A percentile compares a stretch with the other conserved stretches of the same genome.
Conservation (phyloP, 2,113 vertebrate species). For the Toxotes chatareus region DNA sequence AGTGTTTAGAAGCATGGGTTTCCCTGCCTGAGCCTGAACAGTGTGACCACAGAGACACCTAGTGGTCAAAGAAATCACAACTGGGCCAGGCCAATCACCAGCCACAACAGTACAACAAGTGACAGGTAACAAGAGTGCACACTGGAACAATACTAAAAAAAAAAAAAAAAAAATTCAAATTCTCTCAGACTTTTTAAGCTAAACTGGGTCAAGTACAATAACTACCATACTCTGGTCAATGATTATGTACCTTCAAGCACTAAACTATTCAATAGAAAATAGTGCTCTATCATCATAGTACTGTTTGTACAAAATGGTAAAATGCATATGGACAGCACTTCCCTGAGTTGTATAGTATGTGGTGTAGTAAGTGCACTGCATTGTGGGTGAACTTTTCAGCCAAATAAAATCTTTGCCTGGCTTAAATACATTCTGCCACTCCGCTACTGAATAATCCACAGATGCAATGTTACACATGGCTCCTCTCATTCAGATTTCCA, state of each 20-base stretch:
- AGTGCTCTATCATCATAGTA: conserved; percentile 37
- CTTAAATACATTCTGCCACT: conserved; percentile 21
- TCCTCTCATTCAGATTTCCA: conserved; percentile 6
- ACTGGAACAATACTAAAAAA: conserved; percentile 8
- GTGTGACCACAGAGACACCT: conserved; percentile 68
- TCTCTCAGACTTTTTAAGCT: conserved; percentile 28
- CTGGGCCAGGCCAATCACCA: conserved; percentile 40
- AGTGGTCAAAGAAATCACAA: conserved; percentile 53
- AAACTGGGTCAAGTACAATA: conserved; percentile 25
- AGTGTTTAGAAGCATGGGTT: not conserved
- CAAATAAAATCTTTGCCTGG: conserved; percentile 13
- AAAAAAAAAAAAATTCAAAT: not conserved
- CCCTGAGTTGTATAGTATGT: conserved; percentile 73
- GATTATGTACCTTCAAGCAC: conserved; percentile 8
- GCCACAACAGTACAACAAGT: conserved; percentile 27
- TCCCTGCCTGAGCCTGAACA: conserved; percentile 33
- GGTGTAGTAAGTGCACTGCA: conserved; percentile 54
- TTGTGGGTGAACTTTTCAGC: conserved; percentile 15
- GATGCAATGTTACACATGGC: conserved; percentile 1
- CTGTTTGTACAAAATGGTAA: conserved; percentile 62
- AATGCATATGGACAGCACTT: conserved; percentile 45
- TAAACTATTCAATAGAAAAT: conserved; percentile 51
- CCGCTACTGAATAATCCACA: not conserved
- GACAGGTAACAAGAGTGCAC: conserved; percentile 1
- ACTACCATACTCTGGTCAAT: conserved; percentile 1